Evolutionary conservation across 2,797 vertebrate genomes (phyloP).

Genomic region (Helostoma temminkii): DNA sequence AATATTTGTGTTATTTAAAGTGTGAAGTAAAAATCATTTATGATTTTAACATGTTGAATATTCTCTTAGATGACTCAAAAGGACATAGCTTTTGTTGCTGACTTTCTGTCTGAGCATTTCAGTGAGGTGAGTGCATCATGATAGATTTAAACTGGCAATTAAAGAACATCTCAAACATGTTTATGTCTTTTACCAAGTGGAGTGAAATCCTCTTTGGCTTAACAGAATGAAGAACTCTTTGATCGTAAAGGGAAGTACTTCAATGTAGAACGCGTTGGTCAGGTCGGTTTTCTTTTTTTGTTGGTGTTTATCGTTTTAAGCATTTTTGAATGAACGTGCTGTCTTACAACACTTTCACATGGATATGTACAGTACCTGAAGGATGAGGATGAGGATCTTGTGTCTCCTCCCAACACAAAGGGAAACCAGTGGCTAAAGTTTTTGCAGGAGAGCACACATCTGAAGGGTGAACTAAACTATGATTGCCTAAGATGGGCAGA

Average conservation of each 20-base stretch:
- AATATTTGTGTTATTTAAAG: background rate
- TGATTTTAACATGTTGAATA: constrained; percentile 16
- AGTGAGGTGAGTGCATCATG: constrained; percentile 89
- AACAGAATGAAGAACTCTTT: constrained; percentile 95
- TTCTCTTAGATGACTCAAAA: constrained; percentile 95
- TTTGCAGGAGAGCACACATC: constrained; percentile 89
- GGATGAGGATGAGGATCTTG: constrained; percentile 97
- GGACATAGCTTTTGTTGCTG: constrained; percentile 97
- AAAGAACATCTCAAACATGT: background rate
- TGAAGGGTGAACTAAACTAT: constrained; percentile 86
- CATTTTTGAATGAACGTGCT: background rate
- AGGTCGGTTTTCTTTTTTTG: constrained; percentile 85
- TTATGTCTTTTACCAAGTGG: background rate
- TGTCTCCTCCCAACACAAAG: constrained; percentile 94
- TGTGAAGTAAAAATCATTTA: background rate
- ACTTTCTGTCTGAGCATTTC: constrained; percentile 98
- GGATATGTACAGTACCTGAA: constrained; percentile 90
- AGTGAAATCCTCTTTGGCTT: constrained; percentile 26
- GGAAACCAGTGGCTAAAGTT: constrained; percentile 98
- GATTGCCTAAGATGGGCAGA: background rate
- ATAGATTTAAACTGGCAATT: constrained; percentile 24
- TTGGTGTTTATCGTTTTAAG: background rate
- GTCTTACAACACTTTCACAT: background rate
- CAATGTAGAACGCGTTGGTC: constrained; percentile 96
- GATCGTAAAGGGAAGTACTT: constrained; percentile 99